Percentiles rank a stretch among this genome's conserved stretches.
These are phyloP conservation scores for Tragelaphus scriptus DNA, from an alignment of 2,113 vertebrate species.

Conservation along the genomic window DNA sequence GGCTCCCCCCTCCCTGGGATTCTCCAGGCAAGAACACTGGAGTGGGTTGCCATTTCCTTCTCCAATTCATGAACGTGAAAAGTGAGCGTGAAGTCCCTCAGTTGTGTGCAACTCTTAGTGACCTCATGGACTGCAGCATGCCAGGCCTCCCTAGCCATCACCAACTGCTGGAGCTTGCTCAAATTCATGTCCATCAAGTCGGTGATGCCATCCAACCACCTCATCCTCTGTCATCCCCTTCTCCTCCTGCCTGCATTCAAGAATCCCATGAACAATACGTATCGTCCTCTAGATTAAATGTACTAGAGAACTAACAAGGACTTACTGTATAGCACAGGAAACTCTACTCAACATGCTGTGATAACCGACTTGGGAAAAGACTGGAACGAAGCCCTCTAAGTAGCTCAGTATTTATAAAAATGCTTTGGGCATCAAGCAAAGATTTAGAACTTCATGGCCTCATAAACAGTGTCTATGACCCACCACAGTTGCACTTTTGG, in stretches of 20 bases:
- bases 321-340: background rate
- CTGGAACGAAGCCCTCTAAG: background rate
- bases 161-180: background rate
- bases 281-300: background rate
- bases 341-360: background rate
- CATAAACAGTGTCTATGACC: fast-evolving
- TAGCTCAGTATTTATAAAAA: background rate
- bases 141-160: background rate
- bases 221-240: background rate
- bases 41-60: too few species aligned
- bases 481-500: fast-evolving
- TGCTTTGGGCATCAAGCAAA: too few species aligned
- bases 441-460: background rate
- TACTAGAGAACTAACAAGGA: background rate
- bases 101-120: fast-evolving
- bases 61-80: too few species aligned
- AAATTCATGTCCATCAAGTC: background rate
- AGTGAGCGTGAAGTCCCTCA: background rate
- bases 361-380: background rate
- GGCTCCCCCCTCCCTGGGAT: too few species aligned
- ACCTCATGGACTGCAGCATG: fast-evolving
- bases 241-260: background rate
- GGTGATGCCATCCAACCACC: fast-evolving
- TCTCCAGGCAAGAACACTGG: too few species aligned
- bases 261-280: fast-evolving